Percentiles rank a stretch among this genome's conserved stretches.
Conservation (phyloP, 1,140 invertebrate genomes). For the Protaetia brevitarsis region DNA sequence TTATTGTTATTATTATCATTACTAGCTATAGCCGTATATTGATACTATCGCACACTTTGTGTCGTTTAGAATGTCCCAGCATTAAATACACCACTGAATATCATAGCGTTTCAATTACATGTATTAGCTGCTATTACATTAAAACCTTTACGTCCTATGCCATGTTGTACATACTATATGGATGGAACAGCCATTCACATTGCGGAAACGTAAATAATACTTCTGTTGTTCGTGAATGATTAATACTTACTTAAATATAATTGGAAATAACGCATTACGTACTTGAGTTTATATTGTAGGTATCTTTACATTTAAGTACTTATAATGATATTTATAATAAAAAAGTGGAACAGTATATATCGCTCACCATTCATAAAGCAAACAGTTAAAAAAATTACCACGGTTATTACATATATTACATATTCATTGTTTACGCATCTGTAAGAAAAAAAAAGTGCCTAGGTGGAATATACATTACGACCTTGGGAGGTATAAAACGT, state of each 20-base stretch:
- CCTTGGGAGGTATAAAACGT: neutral
- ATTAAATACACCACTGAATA: slow-evolving; percentile 5
- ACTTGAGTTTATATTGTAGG: too few species aligned
- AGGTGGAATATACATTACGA: neutral
- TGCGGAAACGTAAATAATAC: neutral
- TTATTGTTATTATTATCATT: slow-evolving; percentile 9
- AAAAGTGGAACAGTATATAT: too few species aligned
- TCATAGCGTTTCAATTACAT: slow-evolving; percentile 14
- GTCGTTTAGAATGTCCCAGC: slow-evolving; percentile 15
- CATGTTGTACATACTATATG: neutral
- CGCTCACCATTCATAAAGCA: too few species aligned
- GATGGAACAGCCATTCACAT: neutral
- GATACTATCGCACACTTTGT: slow-evolving; percentile 8
- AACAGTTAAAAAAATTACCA: too few species aligned
- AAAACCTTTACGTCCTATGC: neutral
- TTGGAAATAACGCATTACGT: too few species aligned
- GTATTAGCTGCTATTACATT: slow-evolving; percentile 4
- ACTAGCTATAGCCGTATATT: neutral
- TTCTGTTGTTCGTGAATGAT: slow-evolving; percentile 4
- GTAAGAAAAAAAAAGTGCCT: too few species aligned
- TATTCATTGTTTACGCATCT: too few species aligned
- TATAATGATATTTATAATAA: too few species aligned
- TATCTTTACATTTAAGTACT: too few species aligned
- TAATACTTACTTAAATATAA: slow-evolving; percentile 5
- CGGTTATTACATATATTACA: too few species aligned